Evolutionary conservation across 2,888 invertebrate genomes (phyloP).

Genomic region (Tetragnatha montana): DNA sequence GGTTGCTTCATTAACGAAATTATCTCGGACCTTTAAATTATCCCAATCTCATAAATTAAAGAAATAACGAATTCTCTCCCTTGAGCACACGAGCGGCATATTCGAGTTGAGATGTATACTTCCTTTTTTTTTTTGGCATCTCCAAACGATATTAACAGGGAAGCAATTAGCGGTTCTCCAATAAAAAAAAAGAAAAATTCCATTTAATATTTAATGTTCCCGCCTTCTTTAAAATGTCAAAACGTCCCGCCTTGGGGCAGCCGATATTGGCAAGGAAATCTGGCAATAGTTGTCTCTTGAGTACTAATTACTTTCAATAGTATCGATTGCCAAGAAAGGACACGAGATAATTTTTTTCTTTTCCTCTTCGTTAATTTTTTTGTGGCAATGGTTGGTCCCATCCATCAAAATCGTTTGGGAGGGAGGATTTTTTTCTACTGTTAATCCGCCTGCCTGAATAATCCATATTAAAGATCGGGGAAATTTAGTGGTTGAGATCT

Average conservation of each 20-base stretch:
- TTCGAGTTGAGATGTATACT: background rate
- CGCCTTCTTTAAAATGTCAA: background rate
- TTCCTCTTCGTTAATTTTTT: constrained; percentile 24
- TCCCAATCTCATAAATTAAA: background rate
- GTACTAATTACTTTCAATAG: constrained; percentile 46
- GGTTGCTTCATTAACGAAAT: background rate
- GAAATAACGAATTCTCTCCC: background rate
- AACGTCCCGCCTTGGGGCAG: background rate
- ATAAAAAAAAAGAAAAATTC: background rate
- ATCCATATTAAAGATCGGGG: constrained; percentile 47
- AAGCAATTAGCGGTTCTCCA: background rate
- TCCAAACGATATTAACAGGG: background rate
- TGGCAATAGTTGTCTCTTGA: constrained; percentile 26
- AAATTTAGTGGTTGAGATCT: constrained; percentile 41
- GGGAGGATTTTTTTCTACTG: background rate
- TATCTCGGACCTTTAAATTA: background rate
- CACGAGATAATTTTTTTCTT: background rate
- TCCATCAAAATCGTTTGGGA: constrained; percentile 42
- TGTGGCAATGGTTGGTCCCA: background rate
- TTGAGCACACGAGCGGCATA: background rate
- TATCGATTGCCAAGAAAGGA: constrained; percentile 29
- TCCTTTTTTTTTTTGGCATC: background rate
- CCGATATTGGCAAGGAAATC: background rate
- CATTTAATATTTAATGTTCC: background rate
- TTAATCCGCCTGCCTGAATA: constrained; percentile 40